Percentiles rank a stretch among this genome's conserved stretches.
phyloP scores from a whole-genome alignment of 2,113 vertebrate genomes.

The Argyrosomus japonicus region DNA sequence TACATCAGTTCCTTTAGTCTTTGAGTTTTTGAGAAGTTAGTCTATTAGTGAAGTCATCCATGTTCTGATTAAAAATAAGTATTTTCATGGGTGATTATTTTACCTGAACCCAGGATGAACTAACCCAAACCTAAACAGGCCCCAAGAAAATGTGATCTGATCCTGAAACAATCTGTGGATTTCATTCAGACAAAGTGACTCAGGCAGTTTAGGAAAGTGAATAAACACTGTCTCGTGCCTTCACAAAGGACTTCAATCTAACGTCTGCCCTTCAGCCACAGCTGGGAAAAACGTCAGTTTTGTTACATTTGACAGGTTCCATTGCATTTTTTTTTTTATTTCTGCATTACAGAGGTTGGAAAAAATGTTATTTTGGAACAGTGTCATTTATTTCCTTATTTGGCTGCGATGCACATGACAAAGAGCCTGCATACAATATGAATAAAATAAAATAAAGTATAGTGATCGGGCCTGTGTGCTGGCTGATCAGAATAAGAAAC shows the following conservation, averaged over 20 bases:
- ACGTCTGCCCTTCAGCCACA: slow-evolving; percentile 16
- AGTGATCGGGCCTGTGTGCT: background rate
- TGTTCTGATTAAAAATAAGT: background rate
- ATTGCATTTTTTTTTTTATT: background rate
- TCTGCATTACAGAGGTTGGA: background rate
- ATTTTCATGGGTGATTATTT: slow-evolving; percentile 1
- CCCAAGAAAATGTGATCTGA: background rate
- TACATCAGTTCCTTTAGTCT: background rate
- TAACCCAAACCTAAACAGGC: background rate
- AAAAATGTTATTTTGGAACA: background rate
- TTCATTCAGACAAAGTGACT: slow-evolving; percentile 7
- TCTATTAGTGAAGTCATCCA: background rate
- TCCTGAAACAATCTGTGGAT: slow-evolving; percentile 3
- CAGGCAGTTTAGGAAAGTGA: slow-evolving; percentile 3
- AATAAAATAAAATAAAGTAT: background rate
- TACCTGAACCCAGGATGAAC: slow-evolving; percentile 19
- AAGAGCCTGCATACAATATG: background rate
- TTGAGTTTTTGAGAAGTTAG: background rate
- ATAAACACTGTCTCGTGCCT: slow-evolving; percentile 24
- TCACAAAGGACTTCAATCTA: background rate
- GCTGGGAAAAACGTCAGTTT: background rate
- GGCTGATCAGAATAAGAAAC: background rate
- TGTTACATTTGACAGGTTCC: slow-evolving; percentile 13
- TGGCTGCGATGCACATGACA: slow-evolving; percentile 4
- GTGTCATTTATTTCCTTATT: background rate